Evolutionary conservation across 2,113 vertebrate species (phyloP), one percentile per base, ranked within the genome.

Genomic region (Cheilinus undulatus): DNA sequence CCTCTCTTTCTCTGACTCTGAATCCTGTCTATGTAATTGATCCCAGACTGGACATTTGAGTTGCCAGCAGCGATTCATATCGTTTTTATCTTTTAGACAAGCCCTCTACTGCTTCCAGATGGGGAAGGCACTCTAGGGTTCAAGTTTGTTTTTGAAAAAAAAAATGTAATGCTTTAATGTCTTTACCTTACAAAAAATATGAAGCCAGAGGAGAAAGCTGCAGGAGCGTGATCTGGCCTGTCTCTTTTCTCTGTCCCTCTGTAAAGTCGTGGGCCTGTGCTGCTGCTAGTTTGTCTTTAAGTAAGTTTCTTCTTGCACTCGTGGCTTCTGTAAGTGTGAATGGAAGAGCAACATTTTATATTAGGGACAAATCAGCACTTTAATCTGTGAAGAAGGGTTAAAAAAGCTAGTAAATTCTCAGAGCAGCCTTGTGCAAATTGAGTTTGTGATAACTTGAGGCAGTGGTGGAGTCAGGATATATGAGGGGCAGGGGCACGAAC

Each of bases 41-140:
- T 94, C 89, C 93, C 93, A 94, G 93, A 86, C 88, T 90, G 93
- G 88, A 93, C 89, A 88, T 88, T 88, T 49, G 83, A 84, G 81
- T 92, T 93, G 91, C 92, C 93, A 93, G 91, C 69, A 92, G 91
- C 91, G 59, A 91, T 91, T 92, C 87, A 90, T 93, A 93, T 91
- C 89, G 77, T 91, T 92, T 94, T 89, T 92, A 93, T 93, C 92
- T 94, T 90, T 88, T 70, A 90, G 91, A 92, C 90, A 92, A 91
- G 88, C 65, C 24, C 83, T 89, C 80, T 86, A 94, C 90, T 77
- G 76, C 80, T 94, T 94, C 93, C 93, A 93, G 93, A 94, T 94
- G 94, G 75, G 20, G 61, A 86, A 90, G 70, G 85, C 80, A 89
- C 89, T 89, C 60, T 57, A 32, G 86, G 80, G 91, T 89, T 91